Conservation (phyloP, 2,113 vertebrate species). For the Aythya baeri region DNA sequence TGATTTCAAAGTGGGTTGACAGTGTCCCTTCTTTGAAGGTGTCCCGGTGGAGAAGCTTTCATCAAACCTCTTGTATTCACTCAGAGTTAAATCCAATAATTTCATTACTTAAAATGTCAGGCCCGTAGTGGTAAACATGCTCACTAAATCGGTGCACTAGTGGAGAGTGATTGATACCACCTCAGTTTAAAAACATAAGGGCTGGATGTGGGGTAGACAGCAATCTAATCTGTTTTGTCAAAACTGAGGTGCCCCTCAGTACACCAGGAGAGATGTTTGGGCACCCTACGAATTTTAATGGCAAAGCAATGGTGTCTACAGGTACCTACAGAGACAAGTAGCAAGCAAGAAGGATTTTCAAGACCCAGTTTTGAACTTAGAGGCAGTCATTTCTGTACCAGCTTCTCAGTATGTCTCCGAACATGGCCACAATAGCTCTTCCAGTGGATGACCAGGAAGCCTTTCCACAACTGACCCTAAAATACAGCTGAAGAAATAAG, state of each 20-base stretch:
- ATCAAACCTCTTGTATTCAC: neutral
- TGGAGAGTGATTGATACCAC: neutral
- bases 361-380: neutral
- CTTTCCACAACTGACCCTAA: neutral
- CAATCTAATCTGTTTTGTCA: neutral
- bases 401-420: neutral
- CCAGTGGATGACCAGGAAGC: neutral
- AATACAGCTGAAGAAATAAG: neutral
- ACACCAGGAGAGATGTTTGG: neutral
- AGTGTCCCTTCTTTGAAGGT: neutral
- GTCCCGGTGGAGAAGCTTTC: neutral
- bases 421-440: neutral
- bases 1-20: neutral
- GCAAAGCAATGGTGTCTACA: neutral
- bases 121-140: neutral
- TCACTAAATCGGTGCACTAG: neutral
- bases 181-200: neutral
- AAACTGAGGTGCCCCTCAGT: neutral
- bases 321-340: neutral
- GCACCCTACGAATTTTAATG: neutral
- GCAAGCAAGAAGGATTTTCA: neutral
- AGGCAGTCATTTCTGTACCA: neutral
- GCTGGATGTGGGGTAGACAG: neutral
- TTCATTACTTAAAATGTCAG: neutral
- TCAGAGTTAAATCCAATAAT: neutral